A percentile compares a stretch with the other conserved stretches of the same genome.
These are phyloP conservation scores for Brenthis hecate DNA, from an alignment of 2,888 invertebrate species.

Conservation along the genomic window DNA sequence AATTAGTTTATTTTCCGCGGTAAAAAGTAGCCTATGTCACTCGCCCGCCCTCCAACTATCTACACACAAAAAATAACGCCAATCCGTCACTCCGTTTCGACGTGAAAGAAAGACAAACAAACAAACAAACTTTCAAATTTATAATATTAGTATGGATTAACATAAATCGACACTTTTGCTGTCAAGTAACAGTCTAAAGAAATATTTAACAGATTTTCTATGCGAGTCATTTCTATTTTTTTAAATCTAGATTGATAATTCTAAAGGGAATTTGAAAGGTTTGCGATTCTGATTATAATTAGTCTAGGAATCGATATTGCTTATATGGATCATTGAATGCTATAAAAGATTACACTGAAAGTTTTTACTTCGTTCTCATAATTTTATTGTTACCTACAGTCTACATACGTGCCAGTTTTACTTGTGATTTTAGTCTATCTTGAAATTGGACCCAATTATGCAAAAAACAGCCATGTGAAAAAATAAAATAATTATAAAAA, in stretches of 20 bases:
- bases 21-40: too few relatives aligned
- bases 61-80: too few relatives aligned
- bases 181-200: not conserved
- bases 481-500: too few relatives aligned
- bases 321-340: slow-evolving; percentile 43
- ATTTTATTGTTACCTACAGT: not conserved
- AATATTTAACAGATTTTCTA: not conserved
- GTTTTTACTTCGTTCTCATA: slow-evolving; percentile 24
- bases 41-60: too few relatives aligned
- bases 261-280: slow-evolving; percentile 47
- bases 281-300: slow-evolving; percentile 54
- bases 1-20: too few relatives aligned
- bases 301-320: slow-evolving; percentile 64
- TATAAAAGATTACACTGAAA: slow-evolving; percentile 13
- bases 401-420: too few relatives aligned
- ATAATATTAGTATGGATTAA: not conserved
- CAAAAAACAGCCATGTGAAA: too few relatives aligned
- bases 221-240: slow-evolving; percentile 12
- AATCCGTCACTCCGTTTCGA: too few relatives aligned
- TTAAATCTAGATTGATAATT: slow-evolving; percentile 22
- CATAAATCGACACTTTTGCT: not conserved
- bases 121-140: too few relatives aligned
- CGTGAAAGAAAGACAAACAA: too few relatives aligned
- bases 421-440: too few relatives aligned
- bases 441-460: too few relatives aligned